A percentile compares a stretch with the other conserved stretches of the same genome.
Conservation (phyloP, 2,888 invertebrate genomes). For the Pristionchus japonicus region DNA sequence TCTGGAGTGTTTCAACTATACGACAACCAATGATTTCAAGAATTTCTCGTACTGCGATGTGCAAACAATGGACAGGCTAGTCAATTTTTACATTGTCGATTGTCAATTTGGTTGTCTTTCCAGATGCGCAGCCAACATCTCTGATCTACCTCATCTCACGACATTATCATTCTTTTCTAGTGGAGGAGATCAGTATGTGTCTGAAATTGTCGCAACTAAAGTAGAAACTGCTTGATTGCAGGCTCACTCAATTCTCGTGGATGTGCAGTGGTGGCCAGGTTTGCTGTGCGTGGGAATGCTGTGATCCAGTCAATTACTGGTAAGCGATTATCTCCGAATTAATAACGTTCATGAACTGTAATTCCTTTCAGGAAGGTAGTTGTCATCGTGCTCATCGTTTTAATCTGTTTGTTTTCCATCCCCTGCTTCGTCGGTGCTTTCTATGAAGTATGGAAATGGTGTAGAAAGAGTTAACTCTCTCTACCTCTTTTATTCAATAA, state of each 20-base stretch:
- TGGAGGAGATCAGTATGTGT: background rate
- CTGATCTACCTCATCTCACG: background rate
- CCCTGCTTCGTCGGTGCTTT: too few relatives aligned
- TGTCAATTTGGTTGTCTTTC: background rate
- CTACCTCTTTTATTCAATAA: too few relatives aligned
- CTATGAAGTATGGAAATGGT: too few relatives aligned
- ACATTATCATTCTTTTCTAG: background rate
- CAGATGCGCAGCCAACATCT: background rate
- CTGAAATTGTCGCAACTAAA: too few relatives aligned
- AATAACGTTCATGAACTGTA: background rate
- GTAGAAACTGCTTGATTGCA: too few relatives aligned
- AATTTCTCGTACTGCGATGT: background rate
- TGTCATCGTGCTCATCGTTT: background rate
- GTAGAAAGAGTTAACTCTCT: too few relatives aligned
- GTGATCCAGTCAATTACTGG: background rate
- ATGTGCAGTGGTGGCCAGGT: background rate
- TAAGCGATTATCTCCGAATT: background rate
- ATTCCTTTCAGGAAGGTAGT: background rate
- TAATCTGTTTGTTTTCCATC: too few relatives aligned
- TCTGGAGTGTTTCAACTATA: background rate
- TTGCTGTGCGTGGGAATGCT: slow-evolving; percentile 13
- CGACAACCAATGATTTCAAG: background rate
- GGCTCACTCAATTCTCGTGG: slow-evolving; percentile 11
- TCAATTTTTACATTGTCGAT: background rate
- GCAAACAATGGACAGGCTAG: background rate